A percentile compares a stretch with the other conserved stretches of the same genome.
Conservation (phyloP, 2,797 vertebrate species). For the Oreochromis grahami region DNA sequence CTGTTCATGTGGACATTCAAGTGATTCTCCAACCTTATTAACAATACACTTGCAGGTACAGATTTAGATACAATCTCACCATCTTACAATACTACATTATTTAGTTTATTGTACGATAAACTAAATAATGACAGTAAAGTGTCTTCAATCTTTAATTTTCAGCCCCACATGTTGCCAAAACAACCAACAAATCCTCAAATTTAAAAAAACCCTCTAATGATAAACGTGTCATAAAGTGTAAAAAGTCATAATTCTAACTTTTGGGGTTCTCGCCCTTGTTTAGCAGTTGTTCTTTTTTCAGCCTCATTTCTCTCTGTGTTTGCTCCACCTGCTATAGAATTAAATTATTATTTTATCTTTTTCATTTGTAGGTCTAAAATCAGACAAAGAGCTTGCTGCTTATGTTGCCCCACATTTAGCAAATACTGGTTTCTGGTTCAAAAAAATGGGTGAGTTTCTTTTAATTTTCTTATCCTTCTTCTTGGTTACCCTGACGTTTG, state of each 20-base stretch:
- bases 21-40: too few species aligned
- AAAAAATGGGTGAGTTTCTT: slow-evolving; percentile 81
- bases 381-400: slow-evolving; percentile 72
- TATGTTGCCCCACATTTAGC: slow-evolving; percentile 75
- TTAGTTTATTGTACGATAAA: neutral
- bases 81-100: too few species aligned
- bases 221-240: neutral
- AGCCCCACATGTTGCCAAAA: neutral
- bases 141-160: neutral
- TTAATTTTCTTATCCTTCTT: neutral
- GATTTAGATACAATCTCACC: too few species aligned
- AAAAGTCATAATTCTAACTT: neutral
- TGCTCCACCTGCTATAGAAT: neutral
- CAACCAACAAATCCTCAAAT: neutral
- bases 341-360: neutral
- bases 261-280: neutral
- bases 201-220: neutral
- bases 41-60: too few species aligned
- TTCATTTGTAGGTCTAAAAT: slow-evolving; percentile 67
- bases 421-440: slow-evolving; percentile 88
- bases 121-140: neutral
- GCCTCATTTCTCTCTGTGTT: neutral
- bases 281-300: neutral
- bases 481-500: neutral
- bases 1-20: neutral